Base-by-base conservation (phyloP, 2,888 invertebrate genomes). In the Tinea trinotella region DNA sequence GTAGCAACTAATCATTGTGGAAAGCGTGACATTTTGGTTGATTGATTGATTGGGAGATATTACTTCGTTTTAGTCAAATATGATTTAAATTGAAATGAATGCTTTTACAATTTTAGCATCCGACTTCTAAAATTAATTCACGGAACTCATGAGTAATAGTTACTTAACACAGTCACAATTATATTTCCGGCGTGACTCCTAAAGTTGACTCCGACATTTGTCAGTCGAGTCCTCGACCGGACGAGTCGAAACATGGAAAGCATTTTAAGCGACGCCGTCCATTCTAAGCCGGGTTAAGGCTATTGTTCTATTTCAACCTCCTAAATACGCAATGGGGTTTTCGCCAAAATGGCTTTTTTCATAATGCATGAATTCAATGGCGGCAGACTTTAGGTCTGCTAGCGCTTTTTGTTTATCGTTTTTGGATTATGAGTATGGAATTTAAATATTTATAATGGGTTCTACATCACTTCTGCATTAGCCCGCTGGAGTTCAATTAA, bases 161-260 rank as follows among this genome's bases (percentile, higher is more conserved):
- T 19, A 18, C 19, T 48, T 48, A 48, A 18, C 76, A 76, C 66
- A 70, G 69, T 70, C 64, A 67, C 71, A 70, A 74, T 71, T 68
- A 68, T 67, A 74, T 72, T 81, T 82, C 81, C 83, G 78, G 70
- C 57, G 63, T 59, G n/a, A n/a, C n/a, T n/a, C n/a, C n/a, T n/a
- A 62, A 58, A 57, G 52, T 24, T 22, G 52, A 50, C 3, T 22
- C 22, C 13, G 63, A 62, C 63, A 61, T 58, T 57, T 57, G 59
- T 55, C 66, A 66, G 68, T 66, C 70, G 57, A 64, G 62, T 66
- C 66, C 40, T 22, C 46, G 36, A 22, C 71, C 83, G 83, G 82
- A 83, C 74, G 79, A 69, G 66, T 62, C 65, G 64, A 65, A 72
- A 85, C 84, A 85, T 73, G 83, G 72, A 84, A 84, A 84, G 84